A percentile compares a stretch with the other conserved stretches of the same genome.
Evolutionary conservation across 2,888 invertebrate genomes (phyloP).

Genomic region (Teinopalpus imperialis): DNA sequence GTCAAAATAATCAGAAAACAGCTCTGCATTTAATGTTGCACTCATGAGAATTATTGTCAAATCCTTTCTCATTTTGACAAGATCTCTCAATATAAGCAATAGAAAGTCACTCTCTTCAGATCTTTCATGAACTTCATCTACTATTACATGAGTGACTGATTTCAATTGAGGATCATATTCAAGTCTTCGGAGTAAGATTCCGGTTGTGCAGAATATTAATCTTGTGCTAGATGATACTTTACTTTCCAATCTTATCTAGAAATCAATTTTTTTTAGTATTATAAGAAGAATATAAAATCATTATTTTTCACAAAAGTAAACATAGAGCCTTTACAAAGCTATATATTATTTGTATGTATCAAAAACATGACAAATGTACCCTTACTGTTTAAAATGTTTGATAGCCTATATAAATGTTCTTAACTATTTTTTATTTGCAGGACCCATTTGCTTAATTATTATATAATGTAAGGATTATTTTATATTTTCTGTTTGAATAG

Average conservation of each 20-base stretch:
- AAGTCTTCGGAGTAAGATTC: conserved; percentile 92
- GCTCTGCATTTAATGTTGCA: conserved; percentile 92
- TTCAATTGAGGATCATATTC: conserved; percentile 89
- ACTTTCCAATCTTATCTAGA: conserved; percentile 90
- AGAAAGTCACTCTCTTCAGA: conserved; percentile 96
- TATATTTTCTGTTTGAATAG: too few relatives aligned
- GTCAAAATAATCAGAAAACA: conserved; percentile 93
- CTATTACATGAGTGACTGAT: conserved; percentile 91
- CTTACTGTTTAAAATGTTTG: too few relatives aligned
- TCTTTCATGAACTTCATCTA: conserved; percentile 97
- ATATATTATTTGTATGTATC: too few relatives aligned
- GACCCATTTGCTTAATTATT: too few relatives aligned
- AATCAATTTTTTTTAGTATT: too few relatives aligned
- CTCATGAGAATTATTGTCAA: conserved; percentile 95
- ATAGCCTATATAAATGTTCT: too few relatives aligned
- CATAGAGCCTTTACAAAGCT: too few relatives aligned
- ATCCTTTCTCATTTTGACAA: conserved; percentile 87
- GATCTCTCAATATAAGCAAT: conserved; percentile 89
- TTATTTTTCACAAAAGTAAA: too few relatives aligned
- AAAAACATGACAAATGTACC: too few relatives aligned
- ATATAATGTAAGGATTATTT: too few relatives aligned
- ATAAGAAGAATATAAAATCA: too few relatives aligned
- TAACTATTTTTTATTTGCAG: too few relatives aligned
- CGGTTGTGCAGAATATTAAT: conserved; percentile 96
- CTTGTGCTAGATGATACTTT: conserved; percentile 90